Percentiles rank a stretch among this genome's conserved stretches.
Conservation (phyloP, 2,888 invertebrate species). For the Marronus borbonicus region DNA sequence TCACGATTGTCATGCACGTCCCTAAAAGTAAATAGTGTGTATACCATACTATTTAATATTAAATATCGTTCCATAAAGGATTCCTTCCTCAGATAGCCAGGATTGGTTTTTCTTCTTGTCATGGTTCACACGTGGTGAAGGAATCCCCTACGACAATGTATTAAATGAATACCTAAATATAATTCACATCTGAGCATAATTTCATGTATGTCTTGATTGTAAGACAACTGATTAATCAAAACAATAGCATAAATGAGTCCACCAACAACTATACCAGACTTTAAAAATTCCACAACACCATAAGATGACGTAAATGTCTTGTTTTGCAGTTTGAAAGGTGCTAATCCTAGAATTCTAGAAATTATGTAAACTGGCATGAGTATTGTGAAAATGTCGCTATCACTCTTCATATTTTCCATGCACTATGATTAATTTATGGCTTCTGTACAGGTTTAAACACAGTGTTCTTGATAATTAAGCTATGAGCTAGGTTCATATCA, state of each 20-base stretch:
- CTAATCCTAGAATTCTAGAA: slow-evolving; percentile 58
- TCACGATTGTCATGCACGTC: slow-evolving; percentile 52
- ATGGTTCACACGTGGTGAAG: too few relatives aligned
- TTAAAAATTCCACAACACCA: slow-evolving; percentile 3
- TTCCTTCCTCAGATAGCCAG: too few relatives aligned
- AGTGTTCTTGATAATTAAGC: too few relatives aligned
- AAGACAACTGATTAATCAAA: slow-evolving; percentile 51
- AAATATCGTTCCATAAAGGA: too few relatives aligned
- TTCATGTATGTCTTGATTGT: slow-evolving; percentile 53
- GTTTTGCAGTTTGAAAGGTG: slow-evolving; percentile 53
- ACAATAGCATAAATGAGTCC: slow-evolving; percentile 52
- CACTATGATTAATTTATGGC: neutral
- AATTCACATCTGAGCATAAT: slow-evolving; percentile 56
- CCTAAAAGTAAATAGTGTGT: slow-evolving; percentile 46
- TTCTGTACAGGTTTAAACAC: too few relatives aligned
- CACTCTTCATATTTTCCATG: neutral
- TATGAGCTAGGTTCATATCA: too few relatives aligned
- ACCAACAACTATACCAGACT: slow-evolving; percentile 46
- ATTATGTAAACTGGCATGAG: slow-evolving; percentile 53
- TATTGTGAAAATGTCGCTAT: neutral
- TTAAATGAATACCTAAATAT: slow-evolving; percentile 48
- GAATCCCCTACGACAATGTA: too few relatives aligned
- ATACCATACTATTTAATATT: neutral
- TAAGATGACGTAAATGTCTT: neutral
- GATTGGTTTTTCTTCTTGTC: too few relatives aligned